Percentiles rank a stretch among this genome's conserved stretches.
These are phyloP conservation scores for Lucilia cuprina DNA, from an alignment of 1,140 invertebrate species.

Conservation along the genomic window DNA sequence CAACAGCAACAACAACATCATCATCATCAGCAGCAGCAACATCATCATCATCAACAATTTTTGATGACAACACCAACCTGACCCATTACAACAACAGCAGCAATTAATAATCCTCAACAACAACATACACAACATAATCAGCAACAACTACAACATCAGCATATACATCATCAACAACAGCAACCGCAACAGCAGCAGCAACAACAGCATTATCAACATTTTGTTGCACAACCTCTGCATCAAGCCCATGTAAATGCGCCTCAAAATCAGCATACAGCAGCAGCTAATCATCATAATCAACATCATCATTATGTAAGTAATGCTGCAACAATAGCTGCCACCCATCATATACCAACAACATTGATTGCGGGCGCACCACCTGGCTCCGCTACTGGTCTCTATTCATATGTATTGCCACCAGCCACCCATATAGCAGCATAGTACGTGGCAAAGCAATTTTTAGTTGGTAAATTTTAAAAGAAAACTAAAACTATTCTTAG, in stretches of 20 bases:
- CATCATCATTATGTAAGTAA: constrained; percentile 37
- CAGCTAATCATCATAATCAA: background rate
- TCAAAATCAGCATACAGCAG: constrained; percentile 40
- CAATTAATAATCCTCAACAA: constrained; percentile 42
- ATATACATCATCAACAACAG: constrained; percentile 43
- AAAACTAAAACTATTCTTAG: background rate
- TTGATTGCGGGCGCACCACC: constrained; percentile 40
- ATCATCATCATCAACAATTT: constrained; percentile 60
- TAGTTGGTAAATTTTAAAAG: constrained; percentile 10
- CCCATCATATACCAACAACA: constrained; percentile 43
- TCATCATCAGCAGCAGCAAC: constrained; percentile 43
- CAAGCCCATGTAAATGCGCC: constrained; percentile 43
- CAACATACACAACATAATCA: constrained; percentile 41
- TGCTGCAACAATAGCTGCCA: constrained; percentile 43
- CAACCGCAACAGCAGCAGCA: constrained; percentile 44
- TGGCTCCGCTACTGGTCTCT: constrained; percentile 48
- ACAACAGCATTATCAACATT: constrained; percentile 50
- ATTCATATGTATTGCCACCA: constrained; percentile 58
- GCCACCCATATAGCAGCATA: constrained; percentile 56
- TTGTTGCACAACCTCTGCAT: constrained; percentile 44
- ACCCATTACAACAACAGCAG: constrained; percentile 52
- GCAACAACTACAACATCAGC: constrained; percentile 44
- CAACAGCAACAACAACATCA: constrained; percentile 42
- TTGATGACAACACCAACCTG: constrained; percentile 62
- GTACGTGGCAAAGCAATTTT: constrained; percentile 40